phyloP scores from a whole-genome alignment of 2,113 vertebrate genomes.

The Xiphophorus couchianus region DNA sequence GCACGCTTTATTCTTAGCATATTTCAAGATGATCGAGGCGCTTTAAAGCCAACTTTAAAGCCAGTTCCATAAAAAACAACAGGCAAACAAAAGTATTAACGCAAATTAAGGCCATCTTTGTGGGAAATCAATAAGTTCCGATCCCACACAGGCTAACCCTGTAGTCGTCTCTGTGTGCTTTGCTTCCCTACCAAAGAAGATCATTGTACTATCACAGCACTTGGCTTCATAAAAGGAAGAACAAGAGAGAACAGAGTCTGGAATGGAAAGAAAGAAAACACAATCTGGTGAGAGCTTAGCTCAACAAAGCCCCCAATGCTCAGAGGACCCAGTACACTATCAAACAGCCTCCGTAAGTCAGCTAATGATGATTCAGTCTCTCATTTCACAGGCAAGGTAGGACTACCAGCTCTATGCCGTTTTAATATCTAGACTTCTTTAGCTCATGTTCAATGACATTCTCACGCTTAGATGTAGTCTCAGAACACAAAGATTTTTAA shows the following conservation, averaged over 20 bases:
- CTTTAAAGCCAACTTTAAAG: not conserved
- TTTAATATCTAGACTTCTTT: conserved; percentile 32
- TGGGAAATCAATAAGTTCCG: conserved; percentile 60
- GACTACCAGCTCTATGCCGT: conserved; percentile 47
- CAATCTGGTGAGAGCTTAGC: conserved; percentile 63
- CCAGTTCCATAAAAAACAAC: not conserved
- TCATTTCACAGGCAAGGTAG: conserved; percentile 43
- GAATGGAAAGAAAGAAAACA: conserved; percentile 52
- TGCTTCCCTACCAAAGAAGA: conserved; percentile 47
- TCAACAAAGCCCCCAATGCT: conserved; percentile 60
- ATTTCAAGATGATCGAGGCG: not conserved
- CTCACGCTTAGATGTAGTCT: not conserved
- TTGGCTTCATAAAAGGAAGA: conserved; percentile 60
- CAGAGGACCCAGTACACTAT: conserved; percentile 37
- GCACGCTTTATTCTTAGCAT: conserved; percentile 4
- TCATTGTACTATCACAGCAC: conserved; percentile 60
- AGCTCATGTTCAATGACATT: conserved; percentile 42
- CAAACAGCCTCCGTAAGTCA: conserved; percentile 36
- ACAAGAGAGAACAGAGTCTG: conserved; percentile 46
- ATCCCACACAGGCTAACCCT: conserved; percentile 66
- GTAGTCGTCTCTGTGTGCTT: conserved; percentile 41
- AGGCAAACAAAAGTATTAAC: not conserved
- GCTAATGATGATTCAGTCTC: conserved; percentile 57
- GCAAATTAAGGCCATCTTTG: not conserved
- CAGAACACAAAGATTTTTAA: too few species aligned